These are phyloP conservation scores for Tapirus indicus DNA, from an alignment of 2,797 vertebrate species.

Conservation along the genomic window DNA sequence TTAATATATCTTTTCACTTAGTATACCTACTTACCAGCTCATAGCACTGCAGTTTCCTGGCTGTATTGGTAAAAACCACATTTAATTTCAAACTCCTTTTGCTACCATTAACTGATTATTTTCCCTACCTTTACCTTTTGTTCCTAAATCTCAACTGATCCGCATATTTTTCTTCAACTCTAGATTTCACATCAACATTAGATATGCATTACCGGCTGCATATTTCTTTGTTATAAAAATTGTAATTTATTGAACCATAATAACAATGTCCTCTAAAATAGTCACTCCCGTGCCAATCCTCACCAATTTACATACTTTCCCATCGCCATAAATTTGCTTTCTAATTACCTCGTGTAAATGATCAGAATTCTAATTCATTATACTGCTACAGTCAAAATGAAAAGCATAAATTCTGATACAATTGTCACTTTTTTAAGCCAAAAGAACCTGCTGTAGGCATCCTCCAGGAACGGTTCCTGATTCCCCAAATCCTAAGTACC, in stretches of 20 bases:
- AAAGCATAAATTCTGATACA: slow-evolving; percentile 33
- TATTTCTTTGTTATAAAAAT: slow-evolving; percentile 75
- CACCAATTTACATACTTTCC: slow-evolving; percentile 73
- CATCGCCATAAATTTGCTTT: slow-evolving; percentile 73
- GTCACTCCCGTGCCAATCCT: slow-evolving; percentile 71
- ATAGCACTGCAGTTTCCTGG: neutral
- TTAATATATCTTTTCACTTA: slow-evolving; percentile 20
- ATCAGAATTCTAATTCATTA: slow-evolving; percentile 71
- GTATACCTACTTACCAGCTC: neutral
- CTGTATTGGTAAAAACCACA: slow-evolving; percentile 18
- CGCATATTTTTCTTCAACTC: slow-evolving; percentile 56
- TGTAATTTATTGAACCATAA: slow-evolving; percentile 74
- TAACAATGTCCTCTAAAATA: slow-evolving; percentile 73
- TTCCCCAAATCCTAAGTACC: neutral
- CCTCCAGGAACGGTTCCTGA: neutral
- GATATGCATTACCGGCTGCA: slow-evolving; percentile 53
- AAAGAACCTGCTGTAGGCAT: neutral
- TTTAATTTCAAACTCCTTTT: slow-evolving; percentile 49
- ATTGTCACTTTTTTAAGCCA: slow-evolving; percentile 37
- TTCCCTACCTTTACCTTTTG: slow-evolving; percentile 44
- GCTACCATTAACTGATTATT: neutral
- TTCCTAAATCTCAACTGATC: slow-evolving; percentile 60
- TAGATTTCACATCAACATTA: slow-evolving; percentile 64
- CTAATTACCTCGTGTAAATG: slow-evolving; percentile 64
- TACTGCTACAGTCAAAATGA: slow-evolving; percentile 22